phyloP scores from a whole-genome alignment of 2,797 vertebrate genomes.

The Meda fulgida region DNA sequence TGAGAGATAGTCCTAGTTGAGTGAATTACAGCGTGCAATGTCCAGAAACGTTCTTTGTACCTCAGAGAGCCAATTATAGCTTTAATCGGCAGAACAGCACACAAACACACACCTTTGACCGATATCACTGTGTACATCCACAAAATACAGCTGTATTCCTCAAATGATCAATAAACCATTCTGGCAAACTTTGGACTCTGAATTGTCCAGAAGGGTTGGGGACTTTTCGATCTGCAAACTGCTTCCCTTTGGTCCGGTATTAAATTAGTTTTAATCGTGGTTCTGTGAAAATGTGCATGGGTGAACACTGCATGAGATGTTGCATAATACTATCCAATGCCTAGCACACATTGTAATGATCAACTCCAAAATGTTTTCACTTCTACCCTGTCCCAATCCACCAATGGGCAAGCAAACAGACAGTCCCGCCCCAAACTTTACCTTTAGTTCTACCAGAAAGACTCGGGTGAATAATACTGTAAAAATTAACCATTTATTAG shows the following conservation, averaged over 20 bases:
- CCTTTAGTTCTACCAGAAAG: no score
- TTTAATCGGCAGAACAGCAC: slow-evolving; percentile 1
- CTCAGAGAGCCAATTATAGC: slow-evolving; percentile 3
- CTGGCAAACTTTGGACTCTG: neutral
- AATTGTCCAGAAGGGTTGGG: neutral
- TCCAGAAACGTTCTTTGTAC: slow-evolving; percentile 12
- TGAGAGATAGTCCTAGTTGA: neutral
- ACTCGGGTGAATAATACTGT: no score
- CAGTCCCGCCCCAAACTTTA: neutral
- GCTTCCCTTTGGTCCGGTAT: neutral
- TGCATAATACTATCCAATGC: neutral
- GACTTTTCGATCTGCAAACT: neutral
- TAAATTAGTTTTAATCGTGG: neutral
- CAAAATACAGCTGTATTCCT: neutral
- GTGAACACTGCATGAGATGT: neutral
- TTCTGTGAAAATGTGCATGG: neutral
- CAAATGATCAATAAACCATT: slow-evolving; percentile 20
- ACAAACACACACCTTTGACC: slow-evolving; percentile 13
- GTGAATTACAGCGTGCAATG: neutral
- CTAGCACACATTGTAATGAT: neutral
- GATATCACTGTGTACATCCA: neutral
- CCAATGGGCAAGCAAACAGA: slow-evolving; percentile 1
- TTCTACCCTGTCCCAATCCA: neutral
- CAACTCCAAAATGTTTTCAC: neutral
- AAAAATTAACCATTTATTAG: no score